Evolutionary conservation across 1,140 invertebrate species (phyloP), one percentile per base, ranked within the genome.

Genomic region (Drosophila kurseongensis): DNA sequence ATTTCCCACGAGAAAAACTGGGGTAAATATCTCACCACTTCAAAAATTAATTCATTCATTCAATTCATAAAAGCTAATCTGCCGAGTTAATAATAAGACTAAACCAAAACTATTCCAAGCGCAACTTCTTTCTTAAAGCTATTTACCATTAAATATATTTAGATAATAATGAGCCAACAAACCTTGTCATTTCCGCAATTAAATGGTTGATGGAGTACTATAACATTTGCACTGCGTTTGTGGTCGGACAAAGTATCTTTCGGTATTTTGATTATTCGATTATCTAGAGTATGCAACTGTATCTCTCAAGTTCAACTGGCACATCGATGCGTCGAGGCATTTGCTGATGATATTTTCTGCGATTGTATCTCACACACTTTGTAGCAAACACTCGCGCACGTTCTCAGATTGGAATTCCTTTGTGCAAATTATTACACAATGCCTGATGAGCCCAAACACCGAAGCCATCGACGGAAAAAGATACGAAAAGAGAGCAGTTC

Each of bases 131-230:
- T 36, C 29, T 27, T 47, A 14, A 40, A 38, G 7, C 4, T 16
- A 27, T 51, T 42, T 51, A 32, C 9, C 18, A 32, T 65, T 52
- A 44, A 38, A 52, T 68, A 52, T 44, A 1, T 16, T 12, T 35
- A 50, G 51, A 40, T 23, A 45, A 18, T 54, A 32, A 14, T 47
- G 10, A 35, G 27, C 23, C 14, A 80, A 71, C 84, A 59, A 84
- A 89, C 84, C 84, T 89, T 78, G 84, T 89, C 84, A 89, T 89
- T 80, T 89, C 85, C 85, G 69, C 59, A 83, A 89, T 67, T 48
- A 36, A 69, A 32, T 23, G 32, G 32, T 52, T 38, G 18, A 50
- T 60, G 36, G 52, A 66, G 23, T 27, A 67, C 66, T 89, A 86
- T 47, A 83, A 78, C 84, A 89, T 89, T 88, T 74, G 83, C 83